Evolutionary conservation across 2,797 vertebrate species (phyloP).

Genomic region (Lagorchestes hirsutus): DNA sequence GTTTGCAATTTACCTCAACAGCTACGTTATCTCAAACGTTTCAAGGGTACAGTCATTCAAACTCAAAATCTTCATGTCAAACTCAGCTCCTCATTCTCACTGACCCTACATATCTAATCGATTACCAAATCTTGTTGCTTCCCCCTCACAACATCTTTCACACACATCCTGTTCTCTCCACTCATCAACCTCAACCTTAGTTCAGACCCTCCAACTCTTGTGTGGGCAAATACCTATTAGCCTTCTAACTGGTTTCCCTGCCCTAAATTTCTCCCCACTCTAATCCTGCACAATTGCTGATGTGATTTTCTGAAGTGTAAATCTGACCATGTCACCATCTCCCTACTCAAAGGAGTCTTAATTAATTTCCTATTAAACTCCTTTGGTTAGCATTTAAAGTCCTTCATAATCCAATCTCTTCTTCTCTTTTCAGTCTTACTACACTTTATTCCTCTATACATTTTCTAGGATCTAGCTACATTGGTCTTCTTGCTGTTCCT

Average conservation of each 20-base stretch:
- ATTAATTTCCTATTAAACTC: background rate
- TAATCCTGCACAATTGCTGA: background rate
- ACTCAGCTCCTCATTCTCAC: background rate
- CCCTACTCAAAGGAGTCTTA: background rate
- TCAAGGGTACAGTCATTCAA: background rate
- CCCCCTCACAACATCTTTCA: background rate
- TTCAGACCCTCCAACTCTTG: background rate
- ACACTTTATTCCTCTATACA: background rate
- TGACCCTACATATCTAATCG: background rate
- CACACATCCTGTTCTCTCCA: background rate
- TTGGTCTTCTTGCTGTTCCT: background rate
- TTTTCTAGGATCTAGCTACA: background rate
- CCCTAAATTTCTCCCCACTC: background rate
- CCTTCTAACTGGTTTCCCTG: background rate
- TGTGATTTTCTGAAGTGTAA: background rate
- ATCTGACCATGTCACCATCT: background rate
- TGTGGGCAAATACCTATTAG: background rate
- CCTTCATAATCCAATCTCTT: background rate
- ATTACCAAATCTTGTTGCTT: background rate
- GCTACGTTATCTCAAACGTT: background rate
- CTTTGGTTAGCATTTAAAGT: background rate
- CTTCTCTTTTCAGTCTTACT: background rate
- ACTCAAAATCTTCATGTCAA: background rate
- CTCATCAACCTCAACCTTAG: background rate
- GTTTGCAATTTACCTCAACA: background rate